These are phyloP conservation scores for Parazoanthus darwini DNA, from an alignment of 92 coral and sea anemone genomes.

Conservation along the genomic window DNA sequence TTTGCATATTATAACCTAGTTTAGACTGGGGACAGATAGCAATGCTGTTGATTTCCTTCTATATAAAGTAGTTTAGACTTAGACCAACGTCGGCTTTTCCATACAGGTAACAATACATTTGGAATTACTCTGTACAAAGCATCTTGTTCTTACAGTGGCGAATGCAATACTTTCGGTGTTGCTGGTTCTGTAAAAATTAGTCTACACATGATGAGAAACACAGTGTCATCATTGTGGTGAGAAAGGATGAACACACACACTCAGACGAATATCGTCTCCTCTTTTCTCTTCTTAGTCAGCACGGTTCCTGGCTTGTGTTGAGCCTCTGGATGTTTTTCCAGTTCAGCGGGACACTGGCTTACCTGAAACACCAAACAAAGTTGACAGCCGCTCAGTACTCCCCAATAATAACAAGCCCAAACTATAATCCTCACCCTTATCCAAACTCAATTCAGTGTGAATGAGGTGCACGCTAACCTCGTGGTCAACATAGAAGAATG, in stretches of 20 bases:
- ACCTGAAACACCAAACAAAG: slow-evolving; percentile 57
- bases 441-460: background rate
- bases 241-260: background rate
- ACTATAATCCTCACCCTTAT: background rate
- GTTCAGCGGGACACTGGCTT: slow-evolving; percentile 87
- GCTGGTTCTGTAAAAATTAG: background rate
- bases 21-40: background rate
- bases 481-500: background rate
- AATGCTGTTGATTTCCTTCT: background rate
- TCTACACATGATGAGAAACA: background rate
- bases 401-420: background rate
- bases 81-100: background rate
- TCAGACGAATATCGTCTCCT: slow-evolving; percentile 95
- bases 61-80: background rate
- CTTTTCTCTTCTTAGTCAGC: slow-evolving; percentile 94
- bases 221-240: background rate
- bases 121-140: background rate
- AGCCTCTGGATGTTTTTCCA: slow-evolving; percentile 96
- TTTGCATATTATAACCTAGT: slow-evolving; percentile 3
- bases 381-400: background rate
- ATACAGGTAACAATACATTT: too few relatives aligned
- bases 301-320: slow-evolving; percentile 99
- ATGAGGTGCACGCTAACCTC: background rate
- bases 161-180: background rate
- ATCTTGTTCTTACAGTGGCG: background rate